Evolutionary conservation across 2,888 invertebrate genomes (phyloP).

Genomic region (Chydorus sphaericus): DNA sequence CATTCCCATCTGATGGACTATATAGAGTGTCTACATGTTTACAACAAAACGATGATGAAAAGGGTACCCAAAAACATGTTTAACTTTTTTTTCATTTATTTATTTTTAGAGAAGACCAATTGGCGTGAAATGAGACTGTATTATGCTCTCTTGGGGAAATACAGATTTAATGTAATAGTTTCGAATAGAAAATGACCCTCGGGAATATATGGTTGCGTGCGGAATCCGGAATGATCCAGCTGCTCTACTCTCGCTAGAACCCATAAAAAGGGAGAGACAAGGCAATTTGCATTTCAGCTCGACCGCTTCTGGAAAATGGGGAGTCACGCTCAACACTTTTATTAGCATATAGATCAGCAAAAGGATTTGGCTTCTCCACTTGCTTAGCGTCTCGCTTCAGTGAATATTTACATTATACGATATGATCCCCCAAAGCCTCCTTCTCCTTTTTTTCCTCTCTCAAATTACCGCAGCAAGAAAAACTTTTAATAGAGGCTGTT

Average conservation of each 20-base stretch:
- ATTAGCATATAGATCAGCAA: slow-evolving; percentile 6
- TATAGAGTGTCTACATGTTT: no score
- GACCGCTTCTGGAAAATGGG: background rate
- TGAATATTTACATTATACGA: background rate
- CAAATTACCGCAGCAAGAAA: background rate
- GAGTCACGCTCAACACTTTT: slow-evolving; percentile 5
- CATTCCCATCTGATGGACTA: no score
- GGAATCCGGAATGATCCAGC: background rate
- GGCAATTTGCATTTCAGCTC: slow-evolving; percentile 3
- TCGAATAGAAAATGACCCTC: background rate
- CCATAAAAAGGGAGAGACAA: no score
- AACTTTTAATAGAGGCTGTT: background rate
- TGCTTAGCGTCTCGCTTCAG: background rate
- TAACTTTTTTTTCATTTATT: background rate
- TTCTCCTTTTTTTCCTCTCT: background rate
- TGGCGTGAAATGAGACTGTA: slow-evolving; percentile 4
- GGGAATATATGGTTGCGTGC: background rate
- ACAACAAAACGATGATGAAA: background rate
- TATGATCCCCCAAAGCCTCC: background rate
- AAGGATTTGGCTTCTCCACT: no score
- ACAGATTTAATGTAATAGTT: background rate
- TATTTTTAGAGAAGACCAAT: background rate
- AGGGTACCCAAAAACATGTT: no score
- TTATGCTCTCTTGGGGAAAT: background rate
- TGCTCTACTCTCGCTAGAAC: no score